Percentiles rank a stretch among this genome's conserved stretches.
Evolutionary conservation across 92 coral and sea anemone species (phyloP).

Genomic region (Heteractis magnifica): DNA sequence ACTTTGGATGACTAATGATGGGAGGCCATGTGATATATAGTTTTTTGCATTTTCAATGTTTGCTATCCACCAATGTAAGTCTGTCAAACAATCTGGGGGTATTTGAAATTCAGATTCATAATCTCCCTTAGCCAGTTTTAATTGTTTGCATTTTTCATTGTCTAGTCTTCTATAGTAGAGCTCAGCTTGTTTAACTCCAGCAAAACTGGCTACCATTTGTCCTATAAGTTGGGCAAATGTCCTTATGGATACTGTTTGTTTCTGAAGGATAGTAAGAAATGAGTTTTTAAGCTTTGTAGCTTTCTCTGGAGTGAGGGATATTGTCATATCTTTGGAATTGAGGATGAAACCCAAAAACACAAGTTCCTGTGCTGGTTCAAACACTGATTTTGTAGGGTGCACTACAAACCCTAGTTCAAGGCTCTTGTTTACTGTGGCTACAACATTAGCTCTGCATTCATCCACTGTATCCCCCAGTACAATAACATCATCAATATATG

Average conservation of each 20-base stretch:
- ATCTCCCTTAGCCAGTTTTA: slow-evolving; percentile 36
- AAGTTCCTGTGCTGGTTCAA: slow-evolving; percentile 34
- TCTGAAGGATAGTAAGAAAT: background rate
- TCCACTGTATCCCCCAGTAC: slow-evolving; percentile 11
- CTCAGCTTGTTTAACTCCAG: slow-evolving; percentile 40
- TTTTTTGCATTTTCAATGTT: slow-evolving; percentile 26
- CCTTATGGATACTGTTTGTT: background rate
- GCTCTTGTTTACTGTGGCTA: slow-evolving; percentile 9
- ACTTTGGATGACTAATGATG: slow-evolving; percentile 34
- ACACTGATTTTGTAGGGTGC: slow-evolving; percentile 50
- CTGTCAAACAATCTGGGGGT: slow-evolving; percentile 16
- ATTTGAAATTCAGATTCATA: slow-evolving; percentile 36
- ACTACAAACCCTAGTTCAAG: slow-evolving; percentile 1
- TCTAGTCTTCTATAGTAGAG: slow-evolving; percentile 41
- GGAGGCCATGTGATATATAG: slow-evolving; percentile 12
- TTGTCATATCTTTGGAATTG: slow-evolving; percentile 42
- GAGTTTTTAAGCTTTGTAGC: background rate
- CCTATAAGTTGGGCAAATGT: background rate
- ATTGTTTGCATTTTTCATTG: slow-evolving; percentile 28
- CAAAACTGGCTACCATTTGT: slow-evolving; percentile 37
- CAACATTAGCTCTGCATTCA: slow-evolving; percentile 17
- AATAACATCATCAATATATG: slow-evolving; percentile 23
- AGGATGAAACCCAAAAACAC: slow-evolving; percentile 35
- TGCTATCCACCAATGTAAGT: slow-evolving; percentile 39
- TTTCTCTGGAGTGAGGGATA: slow-evolving; percentile 30